A percentile compares a stretch with the other conserved stretches of the same genome.
Conservation (phyloP, 2,797 vertebrate species). For the Poeciliopsis gracilis region DNA sequence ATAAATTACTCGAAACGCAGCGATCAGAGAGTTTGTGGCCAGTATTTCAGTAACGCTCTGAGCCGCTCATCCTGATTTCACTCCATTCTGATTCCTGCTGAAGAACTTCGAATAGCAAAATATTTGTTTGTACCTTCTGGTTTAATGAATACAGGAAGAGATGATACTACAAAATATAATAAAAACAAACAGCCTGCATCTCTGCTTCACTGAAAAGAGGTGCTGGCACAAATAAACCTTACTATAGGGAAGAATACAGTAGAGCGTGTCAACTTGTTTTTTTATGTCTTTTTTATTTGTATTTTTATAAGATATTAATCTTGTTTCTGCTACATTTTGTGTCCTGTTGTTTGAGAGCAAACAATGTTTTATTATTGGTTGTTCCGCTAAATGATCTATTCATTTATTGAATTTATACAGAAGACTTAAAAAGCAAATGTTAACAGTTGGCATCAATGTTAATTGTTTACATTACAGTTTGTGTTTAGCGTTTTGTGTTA, state of each 20-base stretch:
- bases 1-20: not conserved
- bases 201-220: not conserved
- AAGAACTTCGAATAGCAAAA: not conserved
- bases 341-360: not conserved
- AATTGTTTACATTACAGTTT: no score
- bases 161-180: not conserved
- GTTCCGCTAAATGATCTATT: not conserved
- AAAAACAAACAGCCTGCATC: not conserved
- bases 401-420: not conserved
- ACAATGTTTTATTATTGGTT: not conserved
- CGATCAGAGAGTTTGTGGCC: not conserved
- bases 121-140: not conserved
- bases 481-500: not conserved
- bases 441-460: no score
- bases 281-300: no score
- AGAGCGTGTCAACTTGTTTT: not conserved
- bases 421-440: not conserved
- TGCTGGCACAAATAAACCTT: not conserved
- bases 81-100: not conserved
- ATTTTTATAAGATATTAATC: not conserved
- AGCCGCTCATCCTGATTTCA: not conserved
- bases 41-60: not conserved
- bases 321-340: no score
- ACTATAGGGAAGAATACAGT: not conserved
- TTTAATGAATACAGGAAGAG: not conserved